phyloP scores from a whole-genome alignment of 1,140 invertebrate species.

The Halotydeus destructor region DNA sequence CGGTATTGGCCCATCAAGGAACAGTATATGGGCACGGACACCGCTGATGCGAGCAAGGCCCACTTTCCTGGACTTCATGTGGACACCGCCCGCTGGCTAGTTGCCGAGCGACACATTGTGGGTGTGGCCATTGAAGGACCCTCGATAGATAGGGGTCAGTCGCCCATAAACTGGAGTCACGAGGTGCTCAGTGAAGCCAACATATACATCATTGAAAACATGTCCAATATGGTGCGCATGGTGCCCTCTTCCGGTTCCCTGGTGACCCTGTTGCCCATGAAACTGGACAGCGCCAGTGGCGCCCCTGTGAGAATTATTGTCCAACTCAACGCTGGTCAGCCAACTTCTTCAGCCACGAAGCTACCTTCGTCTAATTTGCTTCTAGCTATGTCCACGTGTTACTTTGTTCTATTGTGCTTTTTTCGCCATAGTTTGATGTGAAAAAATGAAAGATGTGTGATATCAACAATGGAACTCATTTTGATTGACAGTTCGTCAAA shows the following conservation, averaged over 20 bases:
- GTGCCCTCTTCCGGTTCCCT: conserved; percentile 15
- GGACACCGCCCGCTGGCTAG: conserved; percentile 35
- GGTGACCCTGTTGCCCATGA: conserved; percentile 17
- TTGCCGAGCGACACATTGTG: conserved; percentile 29
- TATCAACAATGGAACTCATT: no score
- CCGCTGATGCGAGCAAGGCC: conserved; percentile 3
- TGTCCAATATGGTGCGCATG: conserved; percentile 12
- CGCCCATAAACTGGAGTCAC: conserved; percentile 3
- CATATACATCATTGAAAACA: conserved; percentile 17
- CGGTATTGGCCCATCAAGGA: conserved; percentile 18
- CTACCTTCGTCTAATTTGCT: no score
- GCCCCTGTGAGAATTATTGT: conserved; percentile 16
- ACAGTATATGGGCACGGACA: conserved; percentile 16
- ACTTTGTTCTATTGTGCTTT: no score
- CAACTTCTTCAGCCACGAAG: no score
- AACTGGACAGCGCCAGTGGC: conserved; percentile 17
- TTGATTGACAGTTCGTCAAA: no score
- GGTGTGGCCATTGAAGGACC: conserved; percentile 40
- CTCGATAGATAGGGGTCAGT: conserved; percentile 29
- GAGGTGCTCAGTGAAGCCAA: conserved; percentile 5
- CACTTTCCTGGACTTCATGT: conserved; percentile 30
- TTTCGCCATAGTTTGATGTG: no score
- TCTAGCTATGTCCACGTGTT: no score
- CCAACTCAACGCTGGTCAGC: no score
- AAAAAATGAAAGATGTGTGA: no score